These are phyloP conservation scores for Limenitis camilla DNA, from an alignment of 2,888 invertebrate species.

Conservation along the genomic window DNA sequence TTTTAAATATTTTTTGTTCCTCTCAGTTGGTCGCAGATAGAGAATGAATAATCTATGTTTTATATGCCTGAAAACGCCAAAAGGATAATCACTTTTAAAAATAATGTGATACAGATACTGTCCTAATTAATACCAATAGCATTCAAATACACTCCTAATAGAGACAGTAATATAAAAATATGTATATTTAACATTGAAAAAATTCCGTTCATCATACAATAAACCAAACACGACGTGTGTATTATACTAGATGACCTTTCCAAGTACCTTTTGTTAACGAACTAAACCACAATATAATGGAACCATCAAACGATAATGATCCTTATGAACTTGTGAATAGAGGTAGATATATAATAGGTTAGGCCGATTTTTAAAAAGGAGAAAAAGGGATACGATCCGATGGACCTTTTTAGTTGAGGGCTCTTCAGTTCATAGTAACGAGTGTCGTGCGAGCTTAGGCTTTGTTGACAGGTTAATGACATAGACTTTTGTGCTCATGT, in stretches of 20 bases:
- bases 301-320: conserved; percentile 1
- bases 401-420: conserved; percentile 30
- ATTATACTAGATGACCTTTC: conserved; percentile 16
- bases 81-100: too few species aligned
- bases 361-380: conserved; percentile 6
- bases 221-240: conserved; percentile 3
- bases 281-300: conserved; percentile 21
- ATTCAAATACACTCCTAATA: too few species aligned
- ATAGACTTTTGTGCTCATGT: conserved; percentile 12
- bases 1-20: too few species aligned
- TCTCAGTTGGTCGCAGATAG: too few species aligned
- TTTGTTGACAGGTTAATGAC: conserved; percentile 25
- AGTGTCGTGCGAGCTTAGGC: conserved; percentile 15
- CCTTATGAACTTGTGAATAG: conserved; percentile 2
- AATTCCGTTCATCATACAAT: background rate
- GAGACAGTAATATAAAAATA: too few species aligned
- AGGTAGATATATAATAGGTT: background rate
- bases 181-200: background rate
- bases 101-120: too few species aligned
- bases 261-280: conserved; percentile 16
- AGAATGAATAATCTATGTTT: too few species aligned
- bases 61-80: too few species aligned
- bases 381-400: conserved; percentile 26
- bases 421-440: conserved; percentile 29
- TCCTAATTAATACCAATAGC: too few species aligned